These are phyloP conservation scores for Batillaria attramentaria DNA, from an alignment of 1,140 invertebrate species.

Conservation along the genomic window DNA sequence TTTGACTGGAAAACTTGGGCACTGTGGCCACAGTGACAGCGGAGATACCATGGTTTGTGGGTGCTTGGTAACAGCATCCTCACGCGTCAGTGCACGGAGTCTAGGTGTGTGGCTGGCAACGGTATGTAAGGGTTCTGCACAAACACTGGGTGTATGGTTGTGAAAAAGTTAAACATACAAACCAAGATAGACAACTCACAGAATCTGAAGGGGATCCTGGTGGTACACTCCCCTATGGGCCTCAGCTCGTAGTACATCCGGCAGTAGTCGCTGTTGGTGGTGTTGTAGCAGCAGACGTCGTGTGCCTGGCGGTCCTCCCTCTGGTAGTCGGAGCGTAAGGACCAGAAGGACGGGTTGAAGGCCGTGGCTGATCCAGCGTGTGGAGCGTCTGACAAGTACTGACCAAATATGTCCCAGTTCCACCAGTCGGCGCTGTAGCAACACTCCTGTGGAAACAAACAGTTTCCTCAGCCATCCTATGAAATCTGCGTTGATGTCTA, in stretches of 20 bases:
- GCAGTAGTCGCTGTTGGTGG: conserved; percentile 19
- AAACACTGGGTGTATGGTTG: too few relatives aligned
- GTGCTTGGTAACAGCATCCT: too few relatives aligned
- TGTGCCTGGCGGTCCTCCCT: background rate
- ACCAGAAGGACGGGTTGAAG: background rate
- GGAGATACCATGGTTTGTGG: too few relatives aligned
- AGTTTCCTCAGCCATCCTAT: too few relatives aligned
- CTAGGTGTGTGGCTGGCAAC: too few relatives aligned
- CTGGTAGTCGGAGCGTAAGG: background rate
- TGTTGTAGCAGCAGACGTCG: background rate
- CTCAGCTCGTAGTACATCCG: conserved; percentile 25
- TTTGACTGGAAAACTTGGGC: too few relatives aligned
- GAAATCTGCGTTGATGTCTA: too few relatives aligned
- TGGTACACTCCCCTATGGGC: conserved; percentile 28
- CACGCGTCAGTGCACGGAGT: too few relatives aligned
- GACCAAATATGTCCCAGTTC: background rate
- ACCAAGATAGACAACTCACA: background rate
- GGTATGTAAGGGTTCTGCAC: too few relatives aligned
- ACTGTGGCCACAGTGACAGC: too few relatives aligned
- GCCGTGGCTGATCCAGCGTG: background rate
- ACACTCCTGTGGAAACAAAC: background rate
- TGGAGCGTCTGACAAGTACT: background rate
- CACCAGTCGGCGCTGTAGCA: conserved; percentile 3
- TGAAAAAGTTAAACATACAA: too few relatives aligned
- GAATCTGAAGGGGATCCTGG: background rate